A percentile compares a stretch with the other conserved stretches of the same genome.
phyloP scores from a whole-genome alignment of 2,797 vertebrate genomes.

The Gymnothorax reevesii region DNA sequence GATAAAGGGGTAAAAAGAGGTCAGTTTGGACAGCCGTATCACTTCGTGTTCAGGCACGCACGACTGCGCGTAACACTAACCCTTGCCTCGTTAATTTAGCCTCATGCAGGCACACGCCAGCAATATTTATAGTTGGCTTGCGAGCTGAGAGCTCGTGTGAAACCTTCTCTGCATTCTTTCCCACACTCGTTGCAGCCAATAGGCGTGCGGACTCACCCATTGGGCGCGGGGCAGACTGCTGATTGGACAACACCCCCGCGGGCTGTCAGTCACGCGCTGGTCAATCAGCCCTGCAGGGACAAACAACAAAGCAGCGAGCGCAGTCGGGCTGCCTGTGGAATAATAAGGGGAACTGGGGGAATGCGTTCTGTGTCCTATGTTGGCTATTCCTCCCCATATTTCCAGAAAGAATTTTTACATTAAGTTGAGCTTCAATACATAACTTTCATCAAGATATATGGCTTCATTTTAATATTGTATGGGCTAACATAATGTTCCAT shows the following conservation, averaged over 20 bases:
- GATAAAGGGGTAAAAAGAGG: slow-evolving; percentile 43
- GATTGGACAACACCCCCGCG: slow-evolving; percentile 81
- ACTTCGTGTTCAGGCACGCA: slow-evolving; percentile 57
- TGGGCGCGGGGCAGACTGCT: slow-evolving; percentile 73
- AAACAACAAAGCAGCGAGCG: slow-evolving; percentile 77
- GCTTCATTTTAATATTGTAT: background rate
- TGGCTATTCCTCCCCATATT: slow-evolving; percentile 41
- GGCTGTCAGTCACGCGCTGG: slow-evolving; percentile 83
- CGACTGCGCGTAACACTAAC: slow-evolving; percentile 47
- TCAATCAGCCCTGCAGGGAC: slow-evolving; percentile 79
- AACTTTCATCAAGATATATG: background rate
- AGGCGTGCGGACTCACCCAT: slow-evolving; percentile 74
- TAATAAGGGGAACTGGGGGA: slow-evolving; percentile 65
- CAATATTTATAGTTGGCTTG: slow-evolving; percentile 78
- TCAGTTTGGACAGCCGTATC: slow-evolving; percentile 52
- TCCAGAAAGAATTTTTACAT: background rate
- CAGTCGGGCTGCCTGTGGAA: slow-evolving; percentile 58
- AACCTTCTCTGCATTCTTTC: slow-evolving; percentile 87
- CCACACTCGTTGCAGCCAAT: slow-evolving; percentile 90
- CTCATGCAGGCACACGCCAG: slow-evolving; percentile 68
- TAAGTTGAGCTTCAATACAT: background rate
- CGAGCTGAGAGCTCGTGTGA: slow-evolving; percentile 89
- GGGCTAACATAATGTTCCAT: background rate
- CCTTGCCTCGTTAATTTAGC: slow-evolving; percentile 50
- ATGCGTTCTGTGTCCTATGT: slow-evolving; percentile 63